Conservation (phyloP, 2,888 invertebrate genomes). For the Invenusta paracnida region DNA sequence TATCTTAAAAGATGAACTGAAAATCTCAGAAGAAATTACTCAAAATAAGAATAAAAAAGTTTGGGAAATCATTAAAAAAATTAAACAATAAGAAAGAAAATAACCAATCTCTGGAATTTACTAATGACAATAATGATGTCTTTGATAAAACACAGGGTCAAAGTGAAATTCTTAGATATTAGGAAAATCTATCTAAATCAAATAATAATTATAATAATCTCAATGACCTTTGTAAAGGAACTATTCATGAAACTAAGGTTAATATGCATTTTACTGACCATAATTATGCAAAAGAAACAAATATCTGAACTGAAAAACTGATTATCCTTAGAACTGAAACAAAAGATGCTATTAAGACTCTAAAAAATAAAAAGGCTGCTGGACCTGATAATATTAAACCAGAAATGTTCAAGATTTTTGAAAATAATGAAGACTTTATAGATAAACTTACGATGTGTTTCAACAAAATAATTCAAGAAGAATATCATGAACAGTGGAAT, state of each 20-base stretch:
- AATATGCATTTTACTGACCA: neutral
- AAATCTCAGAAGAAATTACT: neutral
- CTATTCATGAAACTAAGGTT: neutral
- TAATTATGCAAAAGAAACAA: neutral
- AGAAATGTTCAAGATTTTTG: conserved; percentile 2
- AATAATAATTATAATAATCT: conserved; percentile 18
- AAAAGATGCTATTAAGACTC: neutral
- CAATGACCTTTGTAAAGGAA: conserved; percentile 11
- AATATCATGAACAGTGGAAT: conserved; percentile 3
- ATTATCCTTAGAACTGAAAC: neutral
- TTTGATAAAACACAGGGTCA: conserved; percentile 11
- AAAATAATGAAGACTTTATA: neutral
- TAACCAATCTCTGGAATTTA: neutral
- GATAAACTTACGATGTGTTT: neutral
- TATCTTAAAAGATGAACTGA: conserved; percentile 2
- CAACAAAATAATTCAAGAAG: conserved; percentile 15
- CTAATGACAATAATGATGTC: conserved; percentile 9
- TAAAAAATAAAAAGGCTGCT: conserved; percentile 1
- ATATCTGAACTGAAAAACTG: conserved; percentile 7
- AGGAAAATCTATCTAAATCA: conserved; percentile 1
- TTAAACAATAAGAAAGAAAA: neutral
- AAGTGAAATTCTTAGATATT: conserved; percentile 7
- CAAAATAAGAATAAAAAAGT: neutral
- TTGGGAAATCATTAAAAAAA: neutral
- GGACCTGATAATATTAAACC: conserved; percentile 16